A percentile compares a stretch with the other conserved stretches of the same genome.
Conservation (phyloP, 2,888 invertebrate species). For the Sinohyriopsis cumingii region DNA sequence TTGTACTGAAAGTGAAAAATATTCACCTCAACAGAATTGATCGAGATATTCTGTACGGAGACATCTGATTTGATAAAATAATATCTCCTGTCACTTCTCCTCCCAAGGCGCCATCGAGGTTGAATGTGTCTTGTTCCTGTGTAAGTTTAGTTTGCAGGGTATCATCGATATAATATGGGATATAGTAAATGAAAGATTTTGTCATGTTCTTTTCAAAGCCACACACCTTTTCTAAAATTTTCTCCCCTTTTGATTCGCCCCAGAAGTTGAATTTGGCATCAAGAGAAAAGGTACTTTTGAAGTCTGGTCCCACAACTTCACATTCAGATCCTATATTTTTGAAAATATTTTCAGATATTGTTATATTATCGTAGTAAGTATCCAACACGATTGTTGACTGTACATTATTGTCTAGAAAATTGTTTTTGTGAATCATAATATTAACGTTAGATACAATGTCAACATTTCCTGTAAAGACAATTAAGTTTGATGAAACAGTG, state of each 20-base stretch:
- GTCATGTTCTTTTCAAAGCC: conserved; percentile 26
- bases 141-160: neutral
- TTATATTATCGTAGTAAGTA: too few relatives aligned
- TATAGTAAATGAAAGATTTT: conserved; percentile 10
- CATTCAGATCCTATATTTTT: too few relatives aligned
- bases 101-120: neutral
- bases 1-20: too few relatives aligned
- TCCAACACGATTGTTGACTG: neutral
- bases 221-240: conserved; percentile 16
- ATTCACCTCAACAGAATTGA: conserved; percentile 3
- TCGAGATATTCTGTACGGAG: conserved; percentile 1
- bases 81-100: conserved; percentile 3
- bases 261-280: too few relatives aligned
- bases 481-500: neutral
- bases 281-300: too few relatives aligned
- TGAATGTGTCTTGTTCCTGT: neutral
- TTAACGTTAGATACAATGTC: neutral
- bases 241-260: neutral
- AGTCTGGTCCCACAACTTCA: too few relatives aligned
- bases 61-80: neutral
- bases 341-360: too few relatives aligned
- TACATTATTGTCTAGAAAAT: neutral
- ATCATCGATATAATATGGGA: conserved; percentile 17
- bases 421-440: neutral
- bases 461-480: neutral